Percentiles rank a stretch among this genome's conserved stretches.
These are phyloP conservation scores for Agrochola macilenta DNA, from an alignment of 2,888 invertebrate species.

Conservation along the genomic window DNA sequence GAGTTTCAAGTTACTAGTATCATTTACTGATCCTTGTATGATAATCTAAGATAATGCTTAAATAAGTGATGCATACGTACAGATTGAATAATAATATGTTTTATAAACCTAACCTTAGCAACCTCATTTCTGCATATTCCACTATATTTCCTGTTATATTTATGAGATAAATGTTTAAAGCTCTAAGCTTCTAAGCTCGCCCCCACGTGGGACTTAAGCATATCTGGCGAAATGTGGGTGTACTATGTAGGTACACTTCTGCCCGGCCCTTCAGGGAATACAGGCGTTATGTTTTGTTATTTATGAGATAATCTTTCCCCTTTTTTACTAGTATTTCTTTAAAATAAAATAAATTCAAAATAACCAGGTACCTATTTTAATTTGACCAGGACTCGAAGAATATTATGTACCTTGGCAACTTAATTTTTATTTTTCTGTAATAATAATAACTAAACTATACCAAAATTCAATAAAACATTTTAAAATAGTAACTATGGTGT, in stretches of 20 bases:
- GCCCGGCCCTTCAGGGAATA: too few relatives aligned
- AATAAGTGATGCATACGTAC: conserved; percentile 1
- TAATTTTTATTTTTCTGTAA: too few relatives aligned
- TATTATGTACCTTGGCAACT: not conserved
- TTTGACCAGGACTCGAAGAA: not conserved
- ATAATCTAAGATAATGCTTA: conserved; percentile 3
- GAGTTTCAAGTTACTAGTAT: conserved; percentile 11
- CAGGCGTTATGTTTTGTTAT: not conserved
- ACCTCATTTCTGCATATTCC: not conserved
- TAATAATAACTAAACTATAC: too few relatives aligned
- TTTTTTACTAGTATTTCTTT: not conserved
- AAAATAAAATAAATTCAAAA: not conserved
- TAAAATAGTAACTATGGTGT: not conserved
- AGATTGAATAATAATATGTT: not conserved
- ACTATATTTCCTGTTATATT: not conserved
- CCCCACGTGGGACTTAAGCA: too few relatives aligned
- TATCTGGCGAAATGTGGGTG: too few relatives aligned
- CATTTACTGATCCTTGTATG: not conserved
- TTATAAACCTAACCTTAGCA: too few relatives aligned
- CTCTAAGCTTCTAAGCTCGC: too few relatives aligned
- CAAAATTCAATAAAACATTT: not conserved
- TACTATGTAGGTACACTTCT: too few relatives aligned
- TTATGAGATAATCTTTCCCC: too few relatives aligned
- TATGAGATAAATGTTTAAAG: too few relatives aligned
- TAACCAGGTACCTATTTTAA: not conserved